A percentile compares a stretch with the other conserved stretches of the same genome.
phyloP scores from a whole-genome alignment of 2,888 invertebrate species.

The Ophonus ardosiacus region DNA sequence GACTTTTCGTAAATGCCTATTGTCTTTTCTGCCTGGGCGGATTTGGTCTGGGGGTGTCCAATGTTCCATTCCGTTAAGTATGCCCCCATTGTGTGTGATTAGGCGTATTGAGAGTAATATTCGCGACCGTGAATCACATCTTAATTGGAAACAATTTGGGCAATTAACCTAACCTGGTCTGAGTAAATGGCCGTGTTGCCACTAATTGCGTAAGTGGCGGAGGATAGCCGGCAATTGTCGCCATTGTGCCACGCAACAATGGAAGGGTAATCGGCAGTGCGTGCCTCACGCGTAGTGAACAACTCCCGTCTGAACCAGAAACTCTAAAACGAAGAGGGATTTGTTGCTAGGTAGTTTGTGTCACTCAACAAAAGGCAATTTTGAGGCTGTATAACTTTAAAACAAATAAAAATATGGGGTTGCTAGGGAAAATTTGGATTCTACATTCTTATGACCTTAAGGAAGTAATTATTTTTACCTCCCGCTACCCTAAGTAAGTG shows the following conservation, averaged over 20 bases:
- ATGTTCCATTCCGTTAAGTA: not conserved
- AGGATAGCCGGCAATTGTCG: constrained; percentile 75
- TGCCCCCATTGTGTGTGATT: not conserved
- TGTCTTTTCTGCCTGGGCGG: no score
- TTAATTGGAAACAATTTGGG: constrained; percentile 79
- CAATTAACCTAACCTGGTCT: constrained; percentile 76
- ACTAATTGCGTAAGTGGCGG: constrained; percentile 70
- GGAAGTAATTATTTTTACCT: no score
- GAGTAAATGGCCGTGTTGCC: constrained; percentile 71
- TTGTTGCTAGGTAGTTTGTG: no score
- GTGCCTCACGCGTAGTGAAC: constrained; percentile 65
- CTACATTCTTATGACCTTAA: no score
- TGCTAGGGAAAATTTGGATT: no score
- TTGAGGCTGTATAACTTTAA: not conserved
- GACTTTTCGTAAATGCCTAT: no score
- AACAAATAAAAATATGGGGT: not conserved
- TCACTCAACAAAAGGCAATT: no score
- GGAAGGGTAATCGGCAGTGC: constrained; percentile 75
- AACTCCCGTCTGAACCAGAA: not conserved
- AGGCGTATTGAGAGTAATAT: constrained; percentile 62
- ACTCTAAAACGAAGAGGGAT: not conserved
- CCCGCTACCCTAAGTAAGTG: no score
- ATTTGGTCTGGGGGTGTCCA: not conserved
- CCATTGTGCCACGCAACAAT: constrained; percentile 75
- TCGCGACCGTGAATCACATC: constrained; percentile 76